Percentiles rank a stretch among this genome's conserved stretches.
phyloP scores from a whole-genome alignment of 1,140 invertebrate species.

The Temnothorax longispinosus region DNA sequence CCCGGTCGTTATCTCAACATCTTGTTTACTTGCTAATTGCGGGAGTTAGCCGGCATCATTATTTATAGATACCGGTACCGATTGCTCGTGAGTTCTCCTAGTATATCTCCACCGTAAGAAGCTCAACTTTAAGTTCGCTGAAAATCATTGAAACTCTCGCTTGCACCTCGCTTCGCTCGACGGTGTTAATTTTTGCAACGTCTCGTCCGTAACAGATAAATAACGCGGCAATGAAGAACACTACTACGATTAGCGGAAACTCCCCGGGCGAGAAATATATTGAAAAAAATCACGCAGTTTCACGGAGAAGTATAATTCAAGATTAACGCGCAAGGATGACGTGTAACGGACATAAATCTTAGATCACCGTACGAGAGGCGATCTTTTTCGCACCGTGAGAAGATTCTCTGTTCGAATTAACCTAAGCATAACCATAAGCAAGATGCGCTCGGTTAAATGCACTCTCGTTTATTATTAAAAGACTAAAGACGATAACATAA shows the following conservation, averaged over 20 bases:
- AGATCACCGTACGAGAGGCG: background rate
- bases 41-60: slow-evolving; percentile 46
- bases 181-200: background rate
- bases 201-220: background rate
- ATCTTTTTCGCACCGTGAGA: slow-evolving; percentile 12
- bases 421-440: background rate
- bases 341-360: slow-evolving; percentile 28
- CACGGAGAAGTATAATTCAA: background rate
- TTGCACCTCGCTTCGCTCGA: background rate
- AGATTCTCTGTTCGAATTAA: background rate
- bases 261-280: background rate
- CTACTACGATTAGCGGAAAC: background rate
- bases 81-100: background rate
- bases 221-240: background rate
- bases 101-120: background rate
- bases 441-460: background rate
- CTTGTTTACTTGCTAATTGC: slow-evolving; percentile 54
- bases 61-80: slow-evolving; percentile 43
- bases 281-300: background rate
- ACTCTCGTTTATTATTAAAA: background rate
- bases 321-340: slow-evolving; percentile 1
- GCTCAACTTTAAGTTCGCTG: background rate
- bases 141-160: background rate
- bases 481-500: background rate
- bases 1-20: slow-evolving; percentile 18